phyloP scores from a whole-genome alignment of 2,888 invertebrate species.

The Dryobotodes eremita region DNA sequence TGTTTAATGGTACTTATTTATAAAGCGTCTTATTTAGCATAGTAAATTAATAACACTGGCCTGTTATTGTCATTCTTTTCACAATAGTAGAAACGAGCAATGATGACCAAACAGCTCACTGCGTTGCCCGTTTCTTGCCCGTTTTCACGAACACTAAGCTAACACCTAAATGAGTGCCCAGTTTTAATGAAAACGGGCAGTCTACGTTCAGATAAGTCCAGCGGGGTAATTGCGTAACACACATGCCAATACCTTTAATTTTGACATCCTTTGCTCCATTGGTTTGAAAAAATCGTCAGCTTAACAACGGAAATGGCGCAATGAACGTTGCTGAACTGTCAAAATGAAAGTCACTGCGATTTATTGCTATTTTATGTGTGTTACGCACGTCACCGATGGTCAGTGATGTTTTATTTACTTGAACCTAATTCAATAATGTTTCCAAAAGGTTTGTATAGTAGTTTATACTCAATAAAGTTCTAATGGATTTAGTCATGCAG shows the following conservation, averaged over 20 bases:
- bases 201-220: neutral
- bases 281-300: neutral
- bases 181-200: neutral
- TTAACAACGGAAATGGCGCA: neutral
- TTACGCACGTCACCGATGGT: neutral
- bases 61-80: neutral
- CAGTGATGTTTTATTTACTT: neutral
- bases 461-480: slow-evolving; percentile 20
- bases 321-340: neutral
- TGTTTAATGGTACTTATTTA: neutral
- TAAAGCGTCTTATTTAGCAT: neutral
- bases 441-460: neutral
- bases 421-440: neutral
- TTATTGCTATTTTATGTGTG: neutral
- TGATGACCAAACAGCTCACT: neutral
- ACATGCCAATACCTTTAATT: neutral
- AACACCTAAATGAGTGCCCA: neutral
- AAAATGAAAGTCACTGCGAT: neutral
- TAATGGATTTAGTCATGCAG: slow-evolving; percentile 64
- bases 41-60: neutral
- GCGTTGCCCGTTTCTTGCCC: neutral
- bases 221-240: neutral
- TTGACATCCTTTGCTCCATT: neutral
- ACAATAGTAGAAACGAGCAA: neutral
- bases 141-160: neutral